phyloP scores from a whole-genome alignment of 2,888 invertebrate genomes.

The Netelia inedita region DNA sequence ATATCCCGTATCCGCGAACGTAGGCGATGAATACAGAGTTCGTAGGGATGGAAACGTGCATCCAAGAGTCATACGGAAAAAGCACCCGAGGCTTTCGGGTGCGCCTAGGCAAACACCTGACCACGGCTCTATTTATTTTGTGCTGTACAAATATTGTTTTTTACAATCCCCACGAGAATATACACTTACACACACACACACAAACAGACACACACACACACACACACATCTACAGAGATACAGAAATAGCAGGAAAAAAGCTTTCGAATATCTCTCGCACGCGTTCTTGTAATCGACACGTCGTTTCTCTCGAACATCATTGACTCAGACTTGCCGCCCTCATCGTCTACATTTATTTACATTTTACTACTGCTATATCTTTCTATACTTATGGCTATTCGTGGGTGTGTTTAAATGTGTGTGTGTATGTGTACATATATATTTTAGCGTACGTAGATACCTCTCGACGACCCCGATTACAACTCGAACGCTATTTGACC shows the following conservation, averaged over 20 bases:
- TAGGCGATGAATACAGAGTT: not conserved
- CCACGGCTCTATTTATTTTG: conserved; percentile 44
- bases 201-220: not conserved
- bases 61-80: conserved; percentile 23
- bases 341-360: conserved; percentile 15
- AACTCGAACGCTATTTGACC: not conserved
- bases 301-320: conserved; percentile 26
- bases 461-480: conserved; percentile 27
- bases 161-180: conserved; percentile 33
- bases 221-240: not conserved
- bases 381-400: not conserved
- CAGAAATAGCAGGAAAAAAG: not conserved
- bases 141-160: conserved; percentile 58
- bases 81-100: conserved; percentile 48
- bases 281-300: conserved; percentile 32
- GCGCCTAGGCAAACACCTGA: conserved; percentile 59
- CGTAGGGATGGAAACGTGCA: not conserved
- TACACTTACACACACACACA: not conserved
- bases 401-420: not conserved
- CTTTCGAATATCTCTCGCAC: conserved; percentile 16
- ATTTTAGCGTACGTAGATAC: conserved; percentile 33
- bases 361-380: not conserved
- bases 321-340: conserved; percentile 11
- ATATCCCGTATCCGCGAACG: not conserved
- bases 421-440: conserved; percentile 10